phyloP scores from a whole-genome alignment of 2,888 invertebrate genomes.

The Cephonodes hylas region DNA sequence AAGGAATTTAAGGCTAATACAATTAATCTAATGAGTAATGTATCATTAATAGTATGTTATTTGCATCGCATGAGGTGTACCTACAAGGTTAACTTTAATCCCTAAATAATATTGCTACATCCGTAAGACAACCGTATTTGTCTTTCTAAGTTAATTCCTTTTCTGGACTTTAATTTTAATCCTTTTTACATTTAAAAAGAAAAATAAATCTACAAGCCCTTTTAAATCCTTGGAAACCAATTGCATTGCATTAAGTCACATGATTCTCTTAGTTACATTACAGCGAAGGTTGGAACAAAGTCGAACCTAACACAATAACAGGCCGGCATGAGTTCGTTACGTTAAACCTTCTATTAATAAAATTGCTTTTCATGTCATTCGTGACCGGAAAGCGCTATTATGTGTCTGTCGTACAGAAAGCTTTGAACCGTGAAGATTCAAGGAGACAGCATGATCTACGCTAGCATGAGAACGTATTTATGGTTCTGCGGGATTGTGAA shows the following conservation, averaged over 20 bases:
- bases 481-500: background rate
- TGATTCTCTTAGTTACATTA: background rate
- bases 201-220: too few relatives aligned
- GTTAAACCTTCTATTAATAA: constrained; percentile 17
- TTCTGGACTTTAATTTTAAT: too few relatives aligned
- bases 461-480: background rate
- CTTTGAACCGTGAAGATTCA: constrained; percentile 45
- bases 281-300: constrained; percentile 1
- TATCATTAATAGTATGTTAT: too few relatives aligned
- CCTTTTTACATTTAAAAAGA: too few relatives aligned
- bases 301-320: constrained; percentile 11
- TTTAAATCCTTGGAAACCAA: too few relatives aligned
- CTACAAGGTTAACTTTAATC: too few relatives aligned
- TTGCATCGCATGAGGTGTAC: too few relatives aligned
- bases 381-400: constrained; percentile 54
- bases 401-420: constrained; percentile 20
- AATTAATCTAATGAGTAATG: too few relatives aligned
- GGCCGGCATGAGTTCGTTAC: background rate
- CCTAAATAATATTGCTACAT: too few relatives aligned
- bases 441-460: constrained; percentile 22
- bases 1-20: too few relatives aligned
- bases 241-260: background rate
- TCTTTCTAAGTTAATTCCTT: too few relatives aligned
- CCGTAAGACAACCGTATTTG: too few relatives aligned
- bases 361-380: constrained; percentile 30